phyloP scores from a whole-genome alignment of 2,888 invertebrate species.

The Polydrusus tereticollis region DNA sequence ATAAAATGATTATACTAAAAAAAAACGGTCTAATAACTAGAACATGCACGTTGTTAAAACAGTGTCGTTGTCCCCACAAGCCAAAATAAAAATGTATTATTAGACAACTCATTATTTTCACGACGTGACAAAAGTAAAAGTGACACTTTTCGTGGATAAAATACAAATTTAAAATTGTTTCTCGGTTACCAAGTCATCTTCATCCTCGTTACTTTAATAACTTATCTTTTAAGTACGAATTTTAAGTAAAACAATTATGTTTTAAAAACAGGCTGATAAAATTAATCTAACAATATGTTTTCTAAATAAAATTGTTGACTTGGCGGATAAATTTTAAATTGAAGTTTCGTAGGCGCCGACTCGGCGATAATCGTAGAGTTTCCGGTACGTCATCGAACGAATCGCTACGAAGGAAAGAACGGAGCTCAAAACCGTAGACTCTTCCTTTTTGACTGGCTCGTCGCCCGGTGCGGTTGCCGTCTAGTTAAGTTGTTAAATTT shows the following conservation, averaged over 20 bases:
- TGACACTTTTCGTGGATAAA: not conserved
- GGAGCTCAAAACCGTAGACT: constrained; percentile 58
- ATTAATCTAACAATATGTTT: not conserved
- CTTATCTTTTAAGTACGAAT: constrained; percentile 9
- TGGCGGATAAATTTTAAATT: constrained; percentile 29
- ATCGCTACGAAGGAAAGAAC: constrained; percentile 54
- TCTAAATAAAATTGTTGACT: constrained; percentile 15
- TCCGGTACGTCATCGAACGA: constrained; percentile 53
- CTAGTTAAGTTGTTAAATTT: constrained; percentile 60
- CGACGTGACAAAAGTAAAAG: not conserved
- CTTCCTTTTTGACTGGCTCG: constrained; percentile 66
- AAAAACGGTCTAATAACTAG: not conserved
- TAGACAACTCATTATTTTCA: constrained; percentile 2
- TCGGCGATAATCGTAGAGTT: constrained; percentile 49
- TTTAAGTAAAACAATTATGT: not conserved
- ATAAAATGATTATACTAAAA: not conserved
- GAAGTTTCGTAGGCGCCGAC: constrained; percentile 30
- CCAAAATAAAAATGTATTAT: constrained; percentile 16
- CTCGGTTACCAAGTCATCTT: not conserved
- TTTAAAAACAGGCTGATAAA: not conserved
- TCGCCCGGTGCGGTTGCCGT: constrained; percentile 64
- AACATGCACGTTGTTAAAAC: not conserved
- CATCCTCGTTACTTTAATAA: not conserved
- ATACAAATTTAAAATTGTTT: not conserved
- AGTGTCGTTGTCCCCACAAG: not conserved